Evolutionary conservation across 2,113 vertebrate genomes (phyloP).

Genomic region (Mastomys coucha): DNA sequence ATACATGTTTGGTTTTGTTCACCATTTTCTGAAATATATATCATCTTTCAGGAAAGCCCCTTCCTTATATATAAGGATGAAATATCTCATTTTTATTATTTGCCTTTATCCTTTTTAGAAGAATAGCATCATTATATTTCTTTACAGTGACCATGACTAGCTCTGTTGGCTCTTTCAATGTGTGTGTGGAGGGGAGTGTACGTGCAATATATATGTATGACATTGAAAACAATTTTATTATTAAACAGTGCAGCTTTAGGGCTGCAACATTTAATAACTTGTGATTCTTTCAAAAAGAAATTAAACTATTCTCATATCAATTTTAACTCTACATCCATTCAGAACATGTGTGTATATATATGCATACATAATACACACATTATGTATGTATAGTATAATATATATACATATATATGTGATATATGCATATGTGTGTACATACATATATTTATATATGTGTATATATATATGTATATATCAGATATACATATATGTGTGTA

Average conservation of each 20-base stretch:
- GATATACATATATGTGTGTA: too few species aligned
- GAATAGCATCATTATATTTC: background rate
- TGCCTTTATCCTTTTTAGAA: background rate
- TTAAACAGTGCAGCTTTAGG: background rate
- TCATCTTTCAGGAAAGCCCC: background rate
- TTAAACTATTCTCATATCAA: background rate
- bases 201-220: background rate
- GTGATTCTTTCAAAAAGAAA: slow-evolving; percentile 33
- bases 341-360: background rate
- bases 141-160: background rate
- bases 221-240: background rate
- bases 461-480: background rate
- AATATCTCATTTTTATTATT: background rate
- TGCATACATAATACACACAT: background rate
- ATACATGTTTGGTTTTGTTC: background rate
- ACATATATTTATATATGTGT: too few species aligned
- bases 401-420: too few species aligned
- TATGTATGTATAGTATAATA: too few species aligned
- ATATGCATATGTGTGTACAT: too few species aligned
- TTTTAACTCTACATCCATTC: background rate
- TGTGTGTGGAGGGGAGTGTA: background rate
- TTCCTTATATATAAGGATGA: background rate
- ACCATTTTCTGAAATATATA: background rate
- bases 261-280: background rate
- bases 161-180: background rate